Evolutionary conservation across 2,113 vertebrate species (phyloP).

Genomic region (Burhinus oedicnemus): DNA sequence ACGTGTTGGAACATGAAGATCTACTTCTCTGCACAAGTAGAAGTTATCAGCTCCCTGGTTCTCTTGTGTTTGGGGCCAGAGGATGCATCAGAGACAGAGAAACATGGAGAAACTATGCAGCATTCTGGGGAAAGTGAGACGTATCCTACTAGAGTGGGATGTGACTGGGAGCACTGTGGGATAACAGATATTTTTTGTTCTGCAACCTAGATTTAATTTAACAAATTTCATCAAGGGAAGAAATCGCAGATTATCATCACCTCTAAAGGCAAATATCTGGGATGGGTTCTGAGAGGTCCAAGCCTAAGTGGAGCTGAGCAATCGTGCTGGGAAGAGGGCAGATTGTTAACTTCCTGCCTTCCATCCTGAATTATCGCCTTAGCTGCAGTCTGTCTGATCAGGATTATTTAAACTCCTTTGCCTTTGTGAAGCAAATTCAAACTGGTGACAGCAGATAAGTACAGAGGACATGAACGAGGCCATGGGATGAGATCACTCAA

Average conservation of each 20-base stretch:
- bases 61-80: background rate
- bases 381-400: background rate
- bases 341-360: background rate
- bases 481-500: accelerated
- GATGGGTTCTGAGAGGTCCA: background rate
- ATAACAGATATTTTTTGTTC: background rate
- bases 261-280: background rate
- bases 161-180: background rate
- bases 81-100: background rate
- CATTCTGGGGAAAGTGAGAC: background rate
- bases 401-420: background rate
- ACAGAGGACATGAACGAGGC: background rate
- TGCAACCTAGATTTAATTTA: background rate
- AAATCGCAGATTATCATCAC: background rate
- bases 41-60: accelerated
- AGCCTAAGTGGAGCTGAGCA: background rate
- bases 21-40: background rate
- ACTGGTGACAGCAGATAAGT: background rate
- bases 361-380: background rate
- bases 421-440: background rate
- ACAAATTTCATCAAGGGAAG: background rate
- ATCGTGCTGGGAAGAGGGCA: background rate
- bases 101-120: background rate
- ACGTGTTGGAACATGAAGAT: accelerated
- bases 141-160: background rate